These are phyloP conservation scores for Callaeas wilsoni DNA, from an alignment of 2,113 vertebrate species.

Conservation along the genomic window DNA sequence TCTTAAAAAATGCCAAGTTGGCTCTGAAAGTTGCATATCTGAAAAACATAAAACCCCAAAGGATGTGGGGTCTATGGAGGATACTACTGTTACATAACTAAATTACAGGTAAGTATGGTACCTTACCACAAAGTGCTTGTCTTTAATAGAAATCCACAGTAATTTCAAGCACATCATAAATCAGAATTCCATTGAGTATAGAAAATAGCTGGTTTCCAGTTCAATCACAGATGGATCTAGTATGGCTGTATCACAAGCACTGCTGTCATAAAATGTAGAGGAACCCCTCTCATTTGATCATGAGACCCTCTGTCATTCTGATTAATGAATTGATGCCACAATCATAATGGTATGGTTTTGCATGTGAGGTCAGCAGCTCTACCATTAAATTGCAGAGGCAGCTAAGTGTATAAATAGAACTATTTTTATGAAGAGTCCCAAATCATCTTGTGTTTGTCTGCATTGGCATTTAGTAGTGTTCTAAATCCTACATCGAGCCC, in stretches of 20 bases:
- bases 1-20: conserved; percentile 57
- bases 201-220: conserved; percentile 55
- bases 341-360: not conserved
- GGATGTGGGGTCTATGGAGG: conserved; percentile 50
- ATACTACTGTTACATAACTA: conserved; percentile 59
- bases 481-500: not conserved
- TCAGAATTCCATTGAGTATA: conserved; percentile 41
- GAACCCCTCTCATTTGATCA: conserved; percentile 3
- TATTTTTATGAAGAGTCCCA: not conserved
- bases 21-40: conserved; percentile 41
- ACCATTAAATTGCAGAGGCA: not conserved
- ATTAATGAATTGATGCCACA: conserved; percentile 21
- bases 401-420: not conserved
- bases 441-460: not conserved
- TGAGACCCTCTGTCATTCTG: not conserved
- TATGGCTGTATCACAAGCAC: not conserved
- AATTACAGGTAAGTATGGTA: conserved; percentile 63
- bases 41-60: conserved; percentile 53
- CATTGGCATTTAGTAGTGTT: not conserved
- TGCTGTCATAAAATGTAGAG: not conserved
- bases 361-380: not conserved
- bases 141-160: conserved; percentile 62
- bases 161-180: conserved; percentile 60
- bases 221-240: conserved; percentile 28
- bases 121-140: conserved; percentile 53